Evolutionary conservation across 1,140 invertebrate species (phyloP), one percentile per base, ranked within the genome.

Genomic region (Tenebrio molitor): DNA sequence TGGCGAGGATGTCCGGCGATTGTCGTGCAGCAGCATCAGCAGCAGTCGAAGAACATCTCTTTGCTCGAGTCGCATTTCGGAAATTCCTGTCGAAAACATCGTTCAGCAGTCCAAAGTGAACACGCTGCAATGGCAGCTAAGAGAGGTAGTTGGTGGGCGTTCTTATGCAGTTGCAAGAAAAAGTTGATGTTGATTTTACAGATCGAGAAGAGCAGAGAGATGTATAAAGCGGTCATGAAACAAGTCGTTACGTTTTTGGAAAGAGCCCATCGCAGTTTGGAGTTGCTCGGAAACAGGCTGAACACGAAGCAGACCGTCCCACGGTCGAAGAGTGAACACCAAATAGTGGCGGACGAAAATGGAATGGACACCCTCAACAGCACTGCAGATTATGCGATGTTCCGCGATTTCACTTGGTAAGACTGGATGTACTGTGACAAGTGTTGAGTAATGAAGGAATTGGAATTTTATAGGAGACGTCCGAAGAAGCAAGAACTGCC

Each of bases 151-250:
- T 44, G 6, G 78, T 77, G 76, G 80, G 79, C 70, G 65, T 44
- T 71, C 0, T n/a, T n/a, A n/a, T n/a, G n/a, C n/a, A n/a, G n/a
- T n/a, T n/a, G 29, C 4, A 42, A 66, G 67, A 67, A 33, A 33
- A 33, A 64, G 16, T 36, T 69, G 63, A 44, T 42, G 66, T 71
- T 41, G 64, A 39, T 66, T 73, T 87, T 87, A 69, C 84, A 94
- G 92, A 90, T 89, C 73, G 91, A 93, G 82, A 87, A 90, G 16
- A 92, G 89, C 81, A 87, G 90, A 73, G 88, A 91, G 81, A 93
- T 93, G 91, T 92, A 93, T 81, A 88, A 90, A 76, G 91, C 91
- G 7, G 86, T 93, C 72, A 89, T 94, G 86, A 91, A 92, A 80
- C 91, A 94, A 83, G 90, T 93, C 39, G 87, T 91, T 12, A 88